Percentiles rank a stretch among this genome's conserved stretches.
These are phyloP conservation scores for Gambusia holbrooki DNA, from an alignment of 2,113 vertebrate species.

Conservation along the genomic window DNA sequence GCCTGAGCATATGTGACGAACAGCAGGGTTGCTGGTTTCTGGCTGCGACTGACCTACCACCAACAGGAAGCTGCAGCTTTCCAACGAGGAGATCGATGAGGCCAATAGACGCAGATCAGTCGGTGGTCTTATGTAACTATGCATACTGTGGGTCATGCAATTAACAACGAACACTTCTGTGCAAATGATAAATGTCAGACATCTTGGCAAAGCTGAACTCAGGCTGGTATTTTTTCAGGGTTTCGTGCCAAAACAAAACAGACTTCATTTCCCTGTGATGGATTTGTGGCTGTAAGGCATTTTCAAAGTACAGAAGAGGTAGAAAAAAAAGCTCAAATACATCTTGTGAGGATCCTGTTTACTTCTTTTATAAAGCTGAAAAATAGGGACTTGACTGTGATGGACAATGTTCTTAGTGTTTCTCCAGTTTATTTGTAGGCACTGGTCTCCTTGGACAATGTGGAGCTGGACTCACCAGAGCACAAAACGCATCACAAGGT, in stretches of 20 bases:
- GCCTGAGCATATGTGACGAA: slow-evolving; percentile 15
- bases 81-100: slow-evolving; percentile 42
- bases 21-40: slow-evolving; percentile 28
- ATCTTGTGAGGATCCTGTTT: background rate
- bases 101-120: slow-evolving; percentile 39
- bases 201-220: background rate
- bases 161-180: background rate
- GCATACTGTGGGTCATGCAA: slow-evolving; percentile 7
- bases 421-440: background rate
- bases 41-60: slow-evolving; percentile 38
- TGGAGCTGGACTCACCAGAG: no score
- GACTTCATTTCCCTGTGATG: background rate
- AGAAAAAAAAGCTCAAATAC: background rate
- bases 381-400: background rate
- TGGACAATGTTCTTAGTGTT: background rate
- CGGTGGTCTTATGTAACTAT: slow-evolving; percentile 28
- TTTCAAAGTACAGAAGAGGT: background rate
- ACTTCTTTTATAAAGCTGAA: background rate
- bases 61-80: slow-evolving; percentile 29
- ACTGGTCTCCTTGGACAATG: no score
- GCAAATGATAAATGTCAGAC: background rate
- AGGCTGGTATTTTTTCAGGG: background rate
- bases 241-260: background rate
- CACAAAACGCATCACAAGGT: no score
- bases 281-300: background rate